Percentiles rank a stretch among this genome's conserved stretches.
Evolutionary conservation across 2,113 vertebrate genomes (phyloP).

Genomic region (Istiophorus platypterus): DNA sequence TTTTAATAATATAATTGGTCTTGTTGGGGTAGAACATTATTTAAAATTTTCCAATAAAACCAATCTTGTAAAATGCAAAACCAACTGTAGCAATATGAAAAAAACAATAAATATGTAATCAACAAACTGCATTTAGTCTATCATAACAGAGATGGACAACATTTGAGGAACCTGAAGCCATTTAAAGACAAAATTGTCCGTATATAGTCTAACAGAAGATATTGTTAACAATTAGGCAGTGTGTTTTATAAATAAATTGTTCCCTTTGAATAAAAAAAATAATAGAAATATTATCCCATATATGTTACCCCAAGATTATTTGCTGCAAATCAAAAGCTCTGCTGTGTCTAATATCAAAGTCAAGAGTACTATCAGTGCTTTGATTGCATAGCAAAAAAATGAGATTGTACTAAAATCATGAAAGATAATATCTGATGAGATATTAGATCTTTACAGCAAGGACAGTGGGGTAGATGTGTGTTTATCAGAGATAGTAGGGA

Average conservation of each 20-base stretch:
- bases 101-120: neutral
- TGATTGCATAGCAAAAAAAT: slow-evolving; percentile 1
- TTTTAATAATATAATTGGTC: too few relatives aligned
- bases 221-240: neutral
- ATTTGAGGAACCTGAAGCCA: neutral
- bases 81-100: neutral
- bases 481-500: slow-evolving; percentile 31
- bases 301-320: slow-evolving; percentile 10
- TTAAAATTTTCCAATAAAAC: too few relatives aligned
- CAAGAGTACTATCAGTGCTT: neutral
- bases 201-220: neutral
- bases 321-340: slow-evolving; percentile 9
- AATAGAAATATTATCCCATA: too few relatives aligned
- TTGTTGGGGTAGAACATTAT: neutral
- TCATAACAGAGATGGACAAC: neutral
- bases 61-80: neutral
- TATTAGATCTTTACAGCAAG: slow-evolving; percentile 7
- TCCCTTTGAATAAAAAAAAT: neutral
- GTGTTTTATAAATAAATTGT: slow-evolving; percentile 8
- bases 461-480: slow-evolving; percentile 31
- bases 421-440: slow-evolving; percentile 2
- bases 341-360: slow-evolving; percentile 16
- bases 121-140: neutral
- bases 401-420: slow-evolving; percentile 14
- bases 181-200: neutral